These are phyloP conservation scores for Drosophila azteca DNA, from an alignment of 1,140 invertebrate species.

Conservation along the genomic window DNA sequence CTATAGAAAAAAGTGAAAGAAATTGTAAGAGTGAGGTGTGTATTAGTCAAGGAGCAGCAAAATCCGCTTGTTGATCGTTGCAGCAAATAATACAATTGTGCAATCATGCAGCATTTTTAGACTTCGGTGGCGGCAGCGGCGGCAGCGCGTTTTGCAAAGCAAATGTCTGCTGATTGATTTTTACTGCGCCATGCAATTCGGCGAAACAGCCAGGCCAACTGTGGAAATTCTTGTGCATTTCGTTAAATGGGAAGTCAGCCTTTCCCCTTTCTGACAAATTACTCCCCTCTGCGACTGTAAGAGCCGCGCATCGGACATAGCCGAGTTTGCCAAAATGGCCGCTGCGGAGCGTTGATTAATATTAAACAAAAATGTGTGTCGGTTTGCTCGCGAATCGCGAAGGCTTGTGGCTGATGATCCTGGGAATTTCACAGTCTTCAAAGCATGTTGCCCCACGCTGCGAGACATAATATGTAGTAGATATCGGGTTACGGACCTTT, in stretches of 20 bases:
- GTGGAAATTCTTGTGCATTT: too few relatives aligned
- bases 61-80: slow-evolving; percentile 28
- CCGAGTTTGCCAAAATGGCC: slow-evolving; percentile 73
- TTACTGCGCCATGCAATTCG: slow-evolving; percentile 55
- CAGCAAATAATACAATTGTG: slow-evolving; percentile 49
- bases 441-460: too few relatives aligned
- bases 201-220: slow-evolving; percentile 6
- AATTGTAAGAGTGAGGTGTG: slow-evolving; percentile 66
- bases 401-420: too few relatives aligned
- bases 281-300: too few relatives aligned
- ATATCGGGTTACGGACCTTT: slow-evolving; percentile 43
- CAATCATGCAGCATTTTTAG: slow-evolving; percentile 43
- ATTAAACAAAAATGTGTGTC: slow-evolving; percentile 36
- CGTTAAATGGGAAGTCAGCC: too few relatives aligned
- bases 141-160: slow-evolving; percentile 72
- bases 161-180: slow-evolving; percentile 79
- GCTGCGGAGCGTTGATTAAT: slow-evolving; percentile 41
- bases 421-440: too few relatives aligned
- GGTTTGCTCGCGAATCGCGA: not conserved
- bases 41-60: slow-evolving; percentile 32
- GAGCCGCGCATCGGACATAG: too few relatives aligned
- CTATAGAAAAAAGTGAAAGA: slow-evolving; percentile 69
- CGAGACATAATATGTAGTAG: not conserved
- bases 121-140: slow-evolving; percentile 24
- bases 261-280: too few relatives aligned